Base-by-base conservation (phyloP, 1,140 invertebrate genomes). In the Adoxophyes honmai region DNA sequence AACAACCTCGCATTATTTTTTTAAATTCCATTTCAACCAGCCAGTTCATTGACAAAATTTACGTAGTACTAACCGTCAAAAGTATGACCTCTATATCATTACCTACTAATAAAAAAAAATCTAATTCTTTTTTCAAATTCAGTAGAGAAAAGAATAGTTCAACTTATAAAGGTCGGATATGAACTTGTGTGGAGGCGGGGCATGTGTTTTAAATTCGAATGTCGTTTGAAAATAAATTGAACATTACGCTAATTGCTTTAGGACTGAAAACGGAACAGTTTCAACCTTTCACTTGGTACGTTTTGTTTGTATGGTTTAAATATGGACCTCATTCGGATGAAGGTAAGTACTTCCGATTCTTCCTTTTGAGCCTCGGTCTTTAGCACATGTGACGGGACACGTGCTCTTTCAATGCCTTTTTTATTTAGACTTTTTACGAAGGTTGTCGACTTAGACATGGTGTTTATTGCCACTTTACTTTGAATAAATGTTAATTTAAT, bases 381-480 rank as follows among this genome's bases (percentile, higher is more conserved):
- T 64, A 52, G 48, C 62, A 60, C 62, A 64, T 64, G 62, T 64
- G 58, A 39, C 39, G 18, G 57, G 51, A 60, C 62, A 64, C 62
- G 62, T 64, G 62, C 62, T 60, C 14, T 48, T 14, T 59, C 38
- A 63, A 58, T 63, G 54, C 38, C 52, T 57, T 60, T 62, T 59
- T 64, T 64, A 64, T 52, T 63, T 36, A 21, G 51, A 52, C 16
- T 48, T 48, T 48, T 48, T 33, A 13, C 3, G 42, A 48, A 48
- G 18, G 42, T 48, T 48, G 18, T 48, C 13, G 21, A 21, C 9
- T 16, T 15, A 48, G 16, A 48, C 6, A 28, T 28, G 42, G 42
- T 48, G 42, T 28, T 48, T 33, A 48, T 48, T 48, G 21, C 16
- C 15, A 9, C 16, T 44, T 18, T 15, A 44, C 18, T 44, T 11